These are phyloP conservation scores for Diachrysia chrysitis DNA, from an alignment of 2,888 invertebrate genomes.

Conservation along the genomic window DNA sequence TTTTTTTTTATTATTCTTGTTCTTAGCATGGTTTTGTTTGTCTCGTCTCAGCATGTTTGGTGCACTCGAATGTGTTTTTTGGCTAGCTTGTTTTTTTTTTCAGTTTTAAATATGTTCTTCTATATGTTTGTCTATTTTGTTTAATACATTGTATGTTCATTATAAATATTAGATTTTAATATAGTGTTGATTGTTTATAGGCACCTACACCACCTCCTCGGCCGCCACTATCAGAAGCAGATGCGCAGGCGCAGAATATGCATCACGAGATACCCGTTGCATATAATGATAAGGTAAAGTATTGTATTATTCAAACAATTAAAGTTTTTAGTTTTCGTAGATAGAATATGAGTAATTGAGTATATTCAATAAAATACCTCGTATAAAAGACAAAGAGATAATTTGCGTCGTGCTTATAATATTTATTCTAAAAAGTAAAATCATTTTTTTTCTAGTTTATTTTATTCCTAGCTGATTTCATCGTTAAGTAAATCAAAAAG, in stretches of 20 bases:
- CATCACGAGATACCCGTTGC: conserved; percentile 94
- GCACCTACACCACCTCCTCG: conserved; percentile 94
- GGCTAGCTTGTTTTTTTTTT: conserved; percentile 24
- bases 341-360: too few species aligned
- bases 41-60: conserved; percentile 29
- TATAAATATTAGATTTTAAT: too few species aligned
- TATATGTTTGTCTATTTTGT: background rate
- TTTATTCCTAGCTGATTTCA: too few species aligned
- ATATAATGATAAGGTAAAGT: conserved; percentile 95
- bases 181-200: conserved; percentile 72
- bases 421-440: too few species aligned
- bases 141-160: too few species aligned
- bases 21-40: conserved; percentile 38
- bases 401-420: too few species aligned
- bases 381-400: too few species aligned
- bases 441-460: too few species aligned
- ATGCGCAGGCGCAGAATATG: conserved; percentile 82
- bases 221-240: conserved; percentile 87
- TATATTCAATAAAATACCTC: too few species aligned
- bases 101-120: conserved; percentile 35
- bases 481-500: too few species aligned
- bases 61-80: conserved; percentile 18
- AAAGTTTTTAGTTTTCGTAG: too few species aligned
- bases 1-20: conserved; percentile 2
- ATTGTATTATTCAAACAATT: background rate